A percentile compares a stretch with the other conserved stretches of the same genome.
Conservation (phyloP, 2,888 invertebrate species). For the Drosophila tanythrix region DNA sequence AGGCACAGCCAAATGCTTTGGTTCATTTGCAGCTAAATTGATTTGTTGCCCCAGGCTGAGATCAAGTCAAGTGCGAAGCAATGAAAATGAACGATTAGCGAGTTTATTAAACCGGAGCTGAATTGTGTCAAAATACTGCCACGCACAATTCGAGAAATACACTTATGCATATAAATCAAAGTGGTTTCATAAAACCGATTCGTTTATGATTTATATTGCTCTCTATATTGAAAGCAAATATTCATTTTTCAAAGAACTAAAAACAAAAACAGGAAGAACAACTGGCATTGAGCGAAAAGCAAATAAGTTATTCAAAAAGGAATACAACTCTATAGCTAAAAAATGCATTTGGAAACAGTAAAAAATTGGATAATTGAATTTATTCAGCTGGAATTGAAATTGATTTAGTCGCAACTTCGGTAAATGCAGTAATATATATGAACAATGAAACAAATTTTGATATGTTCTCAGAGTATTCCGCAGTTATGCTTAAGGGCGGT, state of each 20-base stretch:
- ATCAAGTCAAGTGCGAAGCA: constrained; percentile 38
- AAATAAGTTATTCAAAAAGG: neutral
- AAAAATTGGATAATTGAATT: neutral
- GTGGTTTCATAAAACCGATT: neutral
- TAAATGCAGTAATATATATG: no score
- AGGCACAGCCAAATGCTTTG: neutral
- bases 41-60: constrained; percentile 19
- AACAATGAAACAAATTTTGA: no score
- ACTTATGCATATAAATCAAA: neutral
- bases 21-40: constrained; percentile 7
- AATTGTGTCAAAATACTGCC: constrained; percentile 38
- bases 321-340: neutral
- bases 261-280: neutral
- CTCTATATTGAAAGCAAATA: neutral
- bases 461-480: no score
- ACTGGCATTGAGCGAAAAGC: neutral
- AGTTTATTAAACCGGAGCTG: constrained; percentile 12
- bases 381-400: neutral
- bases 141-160: neutral
- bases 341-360: neutral
- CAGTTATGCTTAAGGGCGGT: neutral
- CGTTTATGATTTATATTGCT: neutral
- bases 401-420: neutral
- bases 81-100: constrained; percentile 52
- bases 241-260: neutral